Percentiles rank a stretch among this genome's conserved stretches.
Evolutionary conservation across 2,888 invertebrate species (phyloP).

Genomic region (Tiphia femorata): DNA sequence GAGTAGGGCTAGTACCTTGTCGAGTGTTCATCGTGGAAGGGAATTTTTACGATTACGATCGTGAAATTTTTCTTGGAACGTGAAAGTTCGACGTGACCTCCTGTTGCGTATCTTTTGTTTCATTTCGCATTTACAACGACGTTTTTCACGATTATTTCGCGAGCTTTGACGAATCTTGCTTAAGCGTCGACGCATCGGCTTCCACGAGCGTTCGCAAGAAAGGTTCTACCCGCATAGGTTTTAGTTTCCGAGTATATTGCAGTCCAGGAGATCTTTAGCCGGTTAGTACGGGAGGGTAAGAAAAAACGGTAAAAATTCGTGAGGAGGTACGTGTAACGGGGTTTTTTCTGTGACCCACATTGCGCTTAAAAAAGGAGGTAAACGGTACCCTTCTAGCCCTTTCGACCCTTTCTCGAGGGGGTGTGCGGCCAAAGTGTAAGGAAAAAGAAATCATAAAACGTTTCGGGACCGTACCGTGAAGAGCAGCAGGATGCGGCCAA

Average conservation of each 20-base stretch:
- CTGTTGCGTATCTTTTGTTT: not conserved
- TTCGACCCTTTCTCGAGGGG: too few species aligned
- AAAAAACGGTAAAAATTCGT: constrained; percentile 37
- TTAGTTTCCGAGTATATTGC: not conserved
- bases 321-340: constrained; percentile 29
- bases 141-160: not conserved
- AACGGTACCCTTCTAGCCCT: constrained; percentile 21
- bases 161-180: not conserved
- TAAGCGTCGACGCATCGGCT: too few species aligned
- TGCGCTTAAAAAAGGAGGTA: constrained; percentile 19
- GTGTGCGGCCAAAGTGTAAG: too few species aligned
- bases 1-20: not conserved
- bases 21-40: not conserved
- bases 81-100: too few species aligned
- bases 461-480: constrained; percentile 23
- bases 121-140: not conserved
- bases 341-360: constrained; percentile 34
- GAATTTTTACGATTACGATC: constrained; percentile 7
- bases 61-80: too few species aligned
- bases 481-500: not conserved
- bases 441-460: constrained; percentile 51
- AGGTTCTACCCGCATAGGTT: too few species aligned
- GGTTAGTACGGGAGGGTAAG: not conserved
- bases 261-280: not conserved
- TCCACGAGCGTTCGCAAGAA: too few species aligned